These are phyloP conservation scores for Hydropsyche betteni DNA, from an alignment of 2,888 invertebrate species.

Conservation along the genomic window DNA sequence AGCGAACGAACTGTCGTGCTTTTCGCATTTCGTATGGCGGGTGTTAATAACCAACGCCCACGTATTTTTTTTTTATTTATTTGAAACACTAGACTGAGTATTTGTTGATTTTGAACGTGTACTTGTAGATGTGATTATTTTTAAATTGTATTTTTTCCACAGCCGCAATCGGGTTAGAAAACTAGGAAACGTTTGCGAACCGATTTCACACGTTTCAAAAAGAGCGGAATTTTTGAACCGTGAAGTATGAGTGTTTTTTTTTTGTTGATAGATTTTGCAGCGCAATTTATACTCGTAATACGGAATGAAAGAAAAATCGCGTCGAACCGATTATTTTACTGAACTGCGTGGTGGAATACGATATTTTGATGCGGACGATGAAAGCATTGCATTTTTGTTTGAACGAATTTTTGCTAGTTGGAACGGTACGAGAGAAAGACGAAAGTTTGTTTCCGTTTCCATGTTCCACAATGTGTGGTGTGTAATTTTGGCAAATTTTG, in stretches of 20 bases:
- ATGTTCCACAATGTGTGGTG: constrained; percentile 11
- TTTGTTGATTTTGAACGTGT: too few relatives aligned
- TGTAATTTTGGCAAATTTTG: constrained; percentile 15
- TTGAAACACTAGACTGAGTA: too few relatives aligned
- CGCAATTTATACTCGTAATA: not conserved
- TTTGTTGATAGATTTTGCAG: not conserved
- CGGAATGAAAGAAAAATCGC: constrained; percentile 5
- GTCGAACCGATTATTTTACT: not conserved
- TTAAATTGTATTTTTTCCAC: too few relatives aligned
- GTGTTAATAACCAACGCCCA: too few relatives aligned
- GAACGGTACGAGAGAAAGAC: too few relatives aligned
- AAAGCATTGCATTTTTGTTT: not conserved
- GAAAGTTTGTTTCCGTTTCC: not conserved
- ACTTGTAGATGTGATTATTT: too few relatives aligned
- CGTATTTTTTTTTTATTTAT: too few relatives aligned
- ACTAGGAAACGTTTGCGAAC: too few relatives aligned
- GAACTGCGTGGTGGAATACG: not conserved
- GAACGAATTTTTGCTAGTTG: too few relatives aligned
- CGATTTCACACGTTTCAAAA: constrained; percentile 3
- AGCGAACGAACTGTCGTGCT: too few relatives aligned
- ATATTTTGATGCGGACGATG: not conserved
- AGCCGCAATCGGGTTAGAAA: too few relatives aligned
- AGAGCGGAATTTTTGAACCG: not conserved
- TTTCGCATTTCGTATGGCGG: too few relatives aligned
- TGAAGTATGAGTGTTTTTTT: not conserved